Base-by-base conservation (phyloP, 2,113 vertebrate species). In the Pachypanchax playfairii region DNA sequence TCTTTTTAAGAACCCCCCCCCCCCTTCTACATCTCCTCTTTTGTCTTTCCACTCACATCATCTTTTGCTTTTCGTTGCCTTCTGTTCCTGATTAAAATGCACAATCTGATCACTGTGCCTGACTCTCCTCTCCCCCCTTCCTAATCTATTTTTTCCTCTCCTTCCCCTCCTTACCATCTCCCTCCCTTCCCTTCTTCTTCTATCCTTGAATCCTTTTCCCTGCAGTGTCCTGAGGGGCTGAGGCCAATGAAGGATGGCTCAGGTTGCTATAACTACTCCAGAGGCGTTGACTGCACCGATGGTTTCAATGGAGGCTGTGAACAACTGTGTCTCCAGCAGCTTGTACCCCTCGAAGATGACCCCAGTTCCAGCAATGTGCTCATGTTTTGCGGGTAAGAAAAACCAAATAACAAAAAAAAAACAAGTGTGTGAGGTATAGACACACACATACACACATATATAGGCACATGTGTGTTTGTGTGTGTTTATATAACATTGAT, bases 351-450 rank as follows among this genome's bases (percentile, higher is more conserved):
- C 59, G 92, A 93, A 33, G 92, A 95, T 0, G 94, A 98, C 62
- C 92, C 95, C 21, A 83, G 88, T 0, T 95, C 95, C 89, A 98
- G 91, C 91, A 98, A 96, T 43, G 94, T 99, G 85, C 95, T 96
- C 85, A 99, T 99, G 97, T 96, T 96, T 91, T 99, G 97, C 1
- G 96, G 97, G 97, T 99, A 80, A 97, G 96, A 92, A 83, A 75
- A 65, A 61, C 29, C 29, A 28, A 35, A 8, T 41, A 13, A 24
- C 44, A 46, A 59, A 17, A 6, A 43, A 59, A 17, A 2, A 15
- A 31, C 44, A n/a, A n/a, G n/a, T n/a, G n/a, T n/a, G n/a, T n/a
- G n/a, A n/a, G n/a, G n/a, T n/a, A n/a, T n/a, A n/a, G n/a, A n/a
- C n/a, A n/a, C n/a, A n/a, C n/a, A n/a, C n/a, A n/a, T n/a, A n/a